Base-by-base conservation (phyloP, 2,113 vertebrate species). In the Coptodon rendalli region DNA sequence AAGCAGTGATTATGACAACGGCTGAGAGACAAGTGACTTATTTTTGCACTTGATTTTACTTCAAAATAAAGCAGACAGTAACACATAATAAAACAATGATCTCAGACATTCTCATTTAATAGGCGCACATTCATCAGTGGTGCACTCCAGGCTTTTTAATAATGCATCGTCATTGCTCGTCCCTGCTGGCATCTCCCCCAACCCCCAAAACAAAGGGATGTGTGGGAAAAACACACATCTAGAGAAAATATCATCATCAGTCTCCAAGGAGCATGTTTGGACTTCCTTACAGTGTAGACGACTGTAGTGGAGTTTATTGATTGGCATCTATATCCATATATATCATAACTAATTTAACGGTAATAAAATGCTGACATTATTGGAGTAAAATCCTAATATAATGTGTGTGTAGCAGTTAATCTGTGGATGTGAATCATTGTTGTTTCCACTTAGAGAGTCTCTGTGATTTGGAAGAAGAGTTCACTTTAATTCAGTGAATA, bases 81-180 rank as follows among this genome's bases (percentile, higher is more conserved):
- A 73, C 24, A 45, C 81, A 88, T 66, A 56, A 81, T 79, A 68
- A 29, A 52, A 48, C 22, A 24, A 43, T 92, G 56, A 89, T 93
- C 89, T 90, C 43, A 83, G 63, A 45, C 87, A 5, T 84, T 78
- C 38, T 79, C 86, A 78, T 90, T 93, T 85, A 94, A 91, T 86
- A 89, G 87, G 76, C 80, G 86, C 83, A 87, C 86, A 57, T 81
- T 92, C 85, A 87, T 92, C 87, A 89, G 48, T 24, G 31, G 68
- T 94, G 91, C 89, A 90, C 91, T 93, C 83, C 1, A 34, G 81
- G 68, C 91, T 89, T 92, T 91, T 95, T 88, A 95, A 95, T 95
- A 94, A 95, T 95, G 81, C 84, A 95, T 91, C 17, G 9, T 91
- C 89, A 86, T 82, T 59, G 81, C 87, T 87, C 45, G 2, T 92